Base-by-base conservation (phyloP, 2,888 invertebrate species). In the Boloria euphrosyne region DNA sequence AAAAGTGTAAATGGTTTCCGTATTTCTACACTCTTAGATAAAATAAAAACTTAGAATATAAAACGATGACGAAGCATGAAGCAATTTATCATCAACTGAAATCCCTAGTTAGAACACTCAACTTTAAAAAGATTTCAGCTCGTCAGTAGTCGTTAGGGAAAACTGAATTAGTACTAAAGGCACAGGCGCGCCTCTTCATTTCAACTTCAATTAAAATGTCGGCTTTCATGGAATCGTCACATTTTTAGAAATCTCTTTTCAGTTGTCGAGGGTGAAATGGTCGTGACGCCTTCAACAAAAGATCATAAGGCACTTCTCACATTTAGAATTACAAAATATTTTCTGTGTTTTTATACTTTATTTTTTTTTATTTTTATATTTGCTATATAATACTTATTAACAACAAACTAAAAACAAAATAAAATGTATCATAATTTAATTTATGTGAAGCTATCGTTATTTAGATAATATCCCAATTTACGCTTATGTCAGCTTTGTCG, bases 131-230 rank as follows among this genome's bases (percentile, higher is more conserved):
- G 51, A 64, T 64, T 64, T 66, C n/a, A 61, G 49, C 44, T 66
- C 55, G 55, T 61, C 65, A 66, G 47, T 62, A 62, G 52, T 51
- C 64, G 58, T 64, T 58, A 52, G 58, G 58, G 60, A 66, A 71
- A 71, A 69, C 62, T 62, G 54, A 67, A 66, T 67, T 67, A 63
- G 66, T 60, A 67, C 58, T 66, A 66, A 66, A 58, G 51, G 47
- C 54, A 62, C 57, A 17, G 62, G 51, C 51, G 62, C 53, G 70
- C 71, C 73, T 71, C 71, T 74, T 70, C 73, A 74, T 74, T 73
- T 70, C 55, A 52, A 74, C 78, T 82, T 82, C 78, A 83, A 82
- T 83, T 84, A 83, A 79, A 77, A 82, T 81, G 77, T 58, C 57
- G 51, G 50, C 58, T 46, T 58, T 44, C 17, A 58, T 64, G 31